Evolutionary conservation across 2,113 vertebrate species (phyloP), one percentile per base, ranked within the genome.

Genomic region (Pholis gunnellus): DNA sequence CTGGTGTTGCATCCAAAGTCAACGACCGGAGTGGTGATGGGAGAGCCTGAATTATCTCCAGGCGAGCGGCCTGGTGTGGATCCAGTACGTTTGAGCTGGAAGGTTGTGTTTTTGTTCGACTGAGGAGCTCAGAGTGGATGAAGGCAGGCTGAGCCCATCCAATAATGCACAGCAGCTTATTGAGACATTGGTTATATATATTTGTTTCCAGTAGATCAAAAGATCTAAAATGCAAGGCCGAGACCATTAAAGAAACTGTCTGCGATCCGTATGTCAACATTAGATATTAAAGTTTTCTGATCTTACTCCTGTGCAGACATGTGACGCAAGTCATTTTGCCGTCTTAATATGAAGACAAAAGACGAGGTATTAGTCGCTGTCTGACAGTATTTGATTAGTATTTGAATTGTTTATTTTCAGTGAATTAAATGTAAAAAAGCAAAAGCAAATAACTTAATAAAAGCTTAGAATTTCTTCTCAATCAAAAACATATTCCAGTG

Each of bases 21-120:
- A 85, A 82, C 79, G 86, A 69, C 78, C 67, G 50, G 68, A 78
- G 77, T 27, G 40, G 83, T 29, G 80, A 79, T 56, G 42, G 50
- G 63, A 78, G 78, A 78, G 68, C 38, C 63, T 10, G 34, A 84
- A 73, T 84, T 68, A 82, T 80, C 77, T 73, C 50, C 72, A 2
- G 1, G 14, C 72, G 40, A 57, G n/a, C 0, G 38, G n/a, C 31
- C 14, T 56, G 0, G 27, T 44, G 44, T 8, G 59, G 64, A 48
- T 86, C 73, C 81, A 2, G 40, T 34, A 4, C 50, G 64, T 65
- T 40, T 18, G 48, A 82, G 66, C 78, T 50, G 0, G 0, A 73
- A 57, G 75, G 65, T 36, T 72, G 76, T 77, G 79, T 81, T 85
- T 88, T 73, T 78, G 76, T 75, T 59, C 31, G 89, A 87, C 78